phyloP scores from a whole-genome alignment of 2,888 invertebrate genomes.

The Fabriciana adippe region DNA sequence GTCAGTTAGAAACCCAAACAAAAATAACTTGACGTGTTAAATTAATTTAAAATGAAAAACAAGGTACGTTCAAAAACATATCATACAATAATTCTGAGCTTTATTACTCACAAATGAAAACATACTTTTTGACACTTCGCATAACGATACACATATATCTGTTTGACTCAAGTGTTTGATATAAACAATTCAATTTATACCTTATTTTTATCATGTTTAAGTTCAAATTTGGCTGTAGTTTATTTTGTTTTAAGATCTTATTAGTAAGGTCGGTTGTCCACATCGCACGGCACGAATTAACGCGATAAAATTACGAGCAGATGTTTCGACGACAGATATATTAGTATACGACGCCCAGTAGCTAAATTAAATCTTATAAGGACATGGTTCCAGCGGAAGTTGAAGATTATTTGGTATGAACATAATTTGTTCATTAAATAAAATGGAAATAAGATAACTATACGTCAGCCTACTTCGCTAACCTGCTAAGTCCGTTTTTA shows the following conservation, averaged over 20 bases:
- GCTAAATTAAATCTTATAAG: slow-evolving; percentile 34
- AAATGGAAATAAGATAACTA: not conserved
- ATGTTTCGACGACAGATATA: slow-evolving; percentile 67
- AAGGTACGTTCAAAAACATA: slow-evolving; percentile 30
- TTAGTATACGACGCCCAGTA: slow-evolving; percentile 46
- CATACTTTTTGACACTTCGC: slow-evolving; percentile 44
- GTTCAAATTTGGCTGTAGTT: slow-evolving; percentile 41
- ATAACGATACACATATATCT: not conserved
- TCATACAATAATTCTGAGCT: slow-evolving; percentile 43
- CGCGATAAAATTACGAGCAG: slow-evolving; percentile 63
- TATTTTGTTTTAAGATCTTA: slow-evolving; percentile 36
- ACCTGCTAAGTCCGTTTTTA: too few species aligned
- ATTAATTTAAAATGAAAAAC: slow-evolving; percentile 21
- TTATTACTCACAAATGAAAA: slow-evolving; percentile 48
- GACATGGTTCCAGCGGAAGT: slow-evolving; percentile 20
- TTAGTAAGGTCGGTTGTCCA: slow-evolving; percentile 41
- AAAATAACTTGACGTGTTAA: slow-evolving; percentile 19
- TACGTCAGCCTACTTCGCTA: not conserved
- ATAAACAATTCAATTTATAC: slow-evolving; percentile 35
- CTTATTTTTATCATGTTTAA: slow-evolving; percentile 35
- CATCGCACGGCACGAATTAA: slow-evolving; percentile 56
- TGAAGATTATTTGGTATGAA: slow-evolving; percentile 10
- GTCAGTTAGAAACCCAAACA: slow-evolving; percentile 6
- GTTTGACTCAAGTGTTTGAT: slow-evolving; percentile 11
- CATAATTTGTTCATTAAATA: not conserved